These are phyloP conservation scores for Cyanistes caeruleus DNA, from an alignment of 2,113 vertebrate species.

Conservation along the genomic window DNA sequence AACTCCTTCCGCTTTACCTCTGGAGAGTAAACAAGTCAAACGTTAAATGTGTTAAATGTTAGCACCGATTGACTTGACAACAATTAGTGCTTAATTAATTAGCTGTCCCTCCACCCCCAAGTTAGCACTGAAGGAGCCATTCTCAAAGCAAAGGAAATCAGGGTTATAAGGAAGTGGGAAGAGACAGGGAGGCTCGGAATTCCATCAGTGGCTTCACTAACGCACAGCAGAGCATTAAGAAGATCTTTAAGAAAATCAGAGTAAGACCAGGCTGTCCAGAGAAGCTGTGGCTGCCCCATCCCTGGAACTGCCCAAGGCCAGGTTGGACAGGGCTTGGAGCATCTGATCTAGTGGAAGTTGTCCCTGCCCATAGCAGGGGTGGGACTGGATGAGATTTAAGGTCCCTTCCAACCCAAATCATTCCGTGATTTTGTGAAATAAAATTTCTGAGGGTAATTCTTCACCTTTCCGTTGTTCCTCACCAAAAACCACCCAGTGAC, in stretches of 20 bases:
- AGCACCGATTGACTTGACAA: conserved; percentile 54
- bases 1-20: conserved; percentile 55
- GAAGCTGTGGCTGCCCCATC: background rate
- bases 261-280: background rate
- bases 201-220: background rate
- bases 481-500: background rate
- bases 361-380: background rate
- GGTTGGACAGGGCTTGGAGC: fast-evolving
- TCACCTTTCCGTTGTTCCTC: background rate
- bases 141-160: background rate
- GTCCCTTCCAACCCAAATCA: background rate
- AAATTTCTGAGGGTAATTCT: background rate
- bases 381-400: background rate
- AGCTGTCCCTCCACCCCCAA: conserved; percentile 44
- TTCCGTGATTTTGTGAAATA: background rate
- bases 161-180: background rate
- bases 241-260: background rate
- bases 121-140: conserved; percentile 7
- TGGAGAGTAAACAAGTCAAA: conserved; percentile 63
- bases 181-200: background rate
- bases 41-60: conserved; percentile 30
- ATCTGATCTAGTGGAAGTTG: no score
- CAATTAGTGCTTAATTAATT: conserved; percentile 69
- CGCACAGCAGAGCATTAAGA: background rate
- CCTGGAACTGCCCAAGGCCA: background rate